Conservation (phyloP, 2,113 vertebrate species). For the Potamarius usumacintae region DNA sequence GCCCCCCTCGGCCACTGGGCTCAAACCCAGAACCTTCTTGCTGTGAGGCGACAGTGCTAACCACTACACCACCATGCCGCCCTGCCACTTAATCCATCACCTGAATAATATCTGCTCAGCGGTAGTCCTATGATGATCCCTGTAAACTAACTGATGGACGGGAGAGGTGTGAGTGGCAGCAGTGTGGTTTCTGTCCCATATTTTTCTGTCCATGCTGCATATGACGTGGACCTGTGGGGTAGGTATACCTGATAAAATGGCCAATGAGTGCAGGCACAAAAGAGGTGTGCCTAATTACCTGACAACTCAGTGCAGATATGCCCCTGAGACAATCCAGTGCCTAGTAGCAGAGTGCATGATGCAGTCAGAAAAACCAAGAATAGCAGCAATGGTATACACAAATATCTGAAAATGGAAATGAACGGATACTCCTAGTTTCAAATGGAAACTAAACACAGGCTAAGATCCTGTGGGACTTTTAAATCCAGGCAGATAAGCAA, state of each 20-base stretch:
- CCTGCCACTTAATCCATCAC: neutral
- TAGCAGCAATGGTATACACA: neutral
- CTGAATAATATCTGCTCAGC: neutral
- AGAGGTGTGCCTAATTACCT: neutral
- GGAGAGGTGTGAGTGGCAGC: neutral
- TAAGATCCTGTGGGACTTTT: neutral
- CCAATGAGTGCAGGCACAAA: neutral
- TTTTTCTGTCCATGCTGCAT: neutral
- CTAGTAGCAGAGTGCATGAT: neutral
- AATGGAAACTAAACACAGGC: neutral
- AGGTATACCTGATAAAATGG: neutral
- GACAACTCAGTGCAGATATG: slow-evolving; percentile 1
- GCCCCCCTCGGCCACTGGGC: no score
- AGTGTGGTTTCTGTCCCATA: neutral
- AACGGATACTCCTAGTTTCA: neutral
- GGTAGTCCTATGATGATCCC: neutral
- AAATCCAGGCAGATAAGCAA: neutral
- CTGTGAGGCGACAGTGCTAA: no score
- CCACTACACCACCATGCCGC: no score
- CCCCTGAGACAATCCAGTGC: neutral
- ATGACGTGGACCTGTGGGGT: neutral
- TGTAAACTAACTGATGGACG: neutral
- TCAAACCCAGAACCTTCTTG: no score
- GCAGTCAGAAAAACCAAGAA: neutral
- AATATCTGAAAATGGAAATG: neutral